Conservation (phyloP, 2,113 vertebrate genomes). For the Tinamus guttatus region DNA sequence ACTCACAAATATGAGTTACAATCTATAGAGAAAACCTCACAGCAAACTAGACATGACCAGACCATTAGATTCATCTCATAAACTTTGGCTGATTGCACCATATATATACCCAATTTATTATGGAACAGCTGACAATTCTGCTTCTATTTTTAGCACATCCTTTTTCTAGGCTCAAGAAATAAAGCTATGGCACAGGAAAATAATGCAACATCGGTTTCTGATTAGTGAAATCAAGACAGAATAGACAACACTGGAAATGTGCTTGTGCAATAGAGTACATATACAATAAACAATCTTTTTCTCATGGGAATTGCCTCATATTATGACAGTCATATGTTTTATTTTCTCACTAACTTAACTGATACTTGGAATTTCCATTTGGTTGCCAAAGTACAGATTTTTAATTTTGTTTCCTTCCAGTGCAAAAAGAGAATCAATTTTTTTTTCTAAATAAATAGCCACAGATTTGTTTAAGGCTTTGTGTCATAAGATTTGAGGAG, state of each 20-base stretch:
- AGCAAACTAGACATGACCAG: rapidly evolving
- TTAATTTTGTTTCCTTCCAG: not conserved
- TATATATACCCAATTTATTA: not conserved
- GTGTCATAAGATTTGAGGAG: not conserved
- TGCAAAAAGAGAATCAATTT: not conserved
- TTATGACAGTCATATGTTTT: not conserved
- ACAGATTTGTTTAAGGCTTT: not conserved
- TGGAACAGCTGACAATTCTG: not conserved
- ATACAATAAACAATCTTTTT: not conserved
- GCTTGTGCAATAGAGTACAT: not conserved
- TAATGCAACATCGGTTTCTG: not conserved
- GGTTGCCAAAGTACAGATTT: not conserved
- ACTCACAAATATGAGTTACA: not conserved
- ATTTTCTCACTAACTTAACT: not conserved
- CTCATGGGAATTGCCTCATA: not conserved
- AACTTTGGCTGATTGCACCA: not conserved
- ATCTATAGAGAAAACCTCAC: not conserved
- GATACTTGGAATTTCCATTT: not conserved
- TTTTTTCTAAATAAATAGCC: not conserved
- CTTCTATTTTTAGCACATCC: not conserved
- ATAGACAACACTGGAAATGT: not conserved
- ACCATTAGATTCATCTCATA: not conserved
- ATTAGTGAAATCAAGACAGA: not conserved
- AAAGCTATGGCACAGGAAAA: not conserved
- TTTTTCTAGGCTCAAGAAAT: not conserved